These are phyloP conservation scores for Megastigmus dorsalis DNA, from an alignment of 2,888 invertebrate species.

Conservation along the genomic window DNA sequence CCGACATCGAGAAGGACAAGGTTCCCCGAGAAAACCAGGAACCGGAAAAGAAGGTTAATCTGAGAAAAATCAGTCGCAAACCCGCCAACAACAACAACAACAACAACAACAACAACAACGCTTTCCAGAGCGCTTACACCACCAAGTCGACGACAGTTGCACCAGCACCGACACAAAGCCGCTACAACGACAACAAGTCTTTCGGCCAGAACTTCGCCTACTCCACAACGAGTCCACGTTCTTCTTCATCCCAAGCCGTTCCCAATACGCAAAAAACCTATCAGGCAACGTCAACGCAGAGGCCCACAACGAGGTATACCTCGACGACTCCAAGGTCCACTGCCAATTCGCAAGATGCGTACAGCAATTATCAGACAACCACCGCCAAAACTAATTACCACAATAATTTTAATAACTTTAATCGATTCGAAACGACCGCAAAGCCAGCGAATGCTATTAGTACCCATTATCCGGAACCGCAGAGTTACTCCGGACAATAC, in stretches of 20 bases:
- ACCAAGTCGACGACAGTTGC: conserved; percentile 59
- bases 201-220: conserved; percentile 46
- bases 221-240: not conserved
- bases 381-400: conserved; percentile 52
- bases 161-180: conserved; percentile 40
- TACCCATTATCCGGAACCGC: conserved; percentile 20
- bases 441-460: conserved; percentile 11
- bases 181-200: conserved; percentile 55
- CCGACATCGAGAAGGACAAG: conserved; percentile 75
- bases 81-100: too few species aligned
- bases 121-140: conserved; percentile 57
- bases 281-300: not conserved
- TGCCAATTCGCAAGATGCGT: conserved; percentile 48
- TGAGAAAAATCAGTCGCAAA: conserved; percentile 67
- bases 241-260: not conserved
- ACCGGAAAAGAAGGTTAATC: conserved; percentile 61
- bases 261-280: not conserved
- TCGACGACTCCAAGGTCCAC: not conserved
- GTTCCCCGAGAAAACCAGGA: conserved; percentile 67
- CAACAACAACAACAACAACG: too few species aligned
- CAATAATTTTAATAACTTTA: conserved; percentile 15
- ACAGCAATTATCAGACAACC: conserved; percentile 57
- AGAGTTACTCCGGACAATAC: conserved; percentile 16
- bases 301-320: not conserved
- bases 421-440: conserved; percentile 43